Evolutionary conservation across 2,888 invertebrate species (phyloP).

Genomic region (Hypena proboscidalis): DNA sequence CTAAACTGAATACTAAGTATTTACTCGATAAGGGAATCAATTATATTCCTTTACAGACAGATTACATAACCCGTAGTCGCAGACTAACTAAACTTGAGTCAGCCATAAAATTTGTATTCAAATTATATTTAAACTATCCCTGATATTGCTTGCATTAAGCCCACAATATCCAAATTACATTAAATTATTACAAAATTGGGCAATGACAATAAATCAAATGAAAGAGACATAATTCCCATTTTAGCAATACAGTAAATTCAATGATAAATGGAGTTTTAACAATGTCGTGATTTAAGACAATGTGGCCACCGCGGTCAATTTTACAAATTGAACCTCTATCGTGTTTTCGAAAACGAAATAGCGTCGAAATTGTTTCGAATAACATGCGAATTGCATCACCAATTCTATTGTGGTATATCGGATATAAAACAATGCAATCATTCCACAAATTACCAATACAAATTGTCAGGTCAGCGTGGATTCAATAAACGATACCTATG

Average conservation of each 20-base stretch:
- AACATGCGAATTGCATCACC: slow-evolving; percentile 58
- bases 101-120: too few relatives aligned
- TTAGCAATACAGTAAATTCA: slow-evolving; percentile 17
- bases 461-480: slow-evolving; percentile 44
- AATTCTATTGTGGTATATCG: slow-evolving; percentile 50
- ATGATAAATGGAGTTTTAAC: slow-evolving; percentile 36
- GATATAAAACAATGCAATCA: slow-evolving; percentile 61
- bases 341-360: slow-evolving; percentile 48
- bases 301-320: slow-evolving; percentile 45
- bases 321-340: slow-evolving; percentile 50
- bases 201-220: slow-evolving; percentile 13
- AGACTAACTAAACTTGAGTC: too few relatives aligned
- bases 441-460: slow-evolving; percentile 41
- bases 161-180: too few relatives aligned
- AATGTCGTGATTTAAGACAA: slow-evolving; percentile 44
- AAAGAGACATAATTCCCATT: slow-evolving; percentile 16
- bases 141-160: too few relatives aligned
- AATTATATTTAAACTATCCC: too few relatives aligned
- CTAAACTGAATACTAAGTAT: too few relatives aligned
- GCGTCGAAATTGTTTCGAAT: slow-evolving; percentile 55
- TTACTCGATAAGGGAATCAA: too few relatives aligned
- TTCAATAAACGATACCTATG: slow-evolving; percentile 42
- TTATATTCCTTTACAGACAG: too few relatives aligned
- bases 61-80: too few relatives aligned
- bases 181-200: too few relatives aligned